Percentiles rank a stretch among this genome's conserved stretches.
phyloP scores from a whole-genome alignment of 2,888 invertebrate genomes.

The Cremastobaeus sp. region DNA sequence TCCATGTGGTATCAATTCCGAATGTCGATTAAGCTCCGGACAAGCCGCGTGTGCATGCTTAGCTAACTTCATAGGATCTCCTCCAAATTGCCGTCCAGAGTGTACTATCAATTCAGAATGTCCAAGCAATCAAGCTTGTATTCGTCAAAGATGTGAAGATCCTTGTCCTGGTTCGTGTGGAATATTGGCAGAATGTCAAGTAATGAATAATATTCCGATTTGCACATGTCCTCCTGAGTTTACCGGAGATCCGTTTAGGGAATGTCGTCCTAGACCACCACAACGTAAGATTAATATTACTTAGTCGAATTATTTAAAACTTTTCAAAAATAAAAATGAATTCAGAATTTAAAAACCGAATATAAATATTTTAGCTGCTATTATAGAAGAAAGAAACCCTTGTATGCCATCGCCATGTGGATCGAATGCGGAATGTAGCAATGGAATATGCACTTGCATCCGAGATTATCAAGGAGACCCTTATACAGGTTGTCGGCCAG shows the following conservation, averaged over 20 bases:
- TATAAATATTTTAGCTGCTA: constrained; percentile 16
- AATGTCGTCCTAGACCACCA: constrained; percentile 78
- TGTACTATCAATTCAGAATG: constrained; percentile 86
- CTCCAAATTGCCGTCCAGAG: constrained; percentile 90
- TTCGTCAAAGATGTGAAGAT: constrained; percentile 87
- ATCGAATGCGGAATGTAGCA: constrained; percentile 86
- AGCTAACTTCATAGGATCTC: constrained; percentile 86
- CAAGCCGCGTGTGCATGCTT: constrained; percentile 91
- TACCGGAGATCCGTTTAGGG: constrained; percentile 84
- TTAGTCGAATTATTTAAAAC: background rate
- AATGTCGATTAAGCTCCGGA: constrained; percentile 86
- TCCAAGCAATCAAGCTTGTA: constrained; percentile 85
- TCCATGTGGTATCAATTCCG: constrained; percentile 91
- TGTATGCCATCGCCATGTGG: constrained; percentile 87
- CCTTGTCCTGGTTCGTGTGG: constrained; percentile 89
- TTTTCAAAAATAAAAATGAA: background rate
- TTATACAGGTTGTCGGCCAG: constrained; percentile 85
- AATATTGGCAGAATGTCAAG: constrained; percentile 85
- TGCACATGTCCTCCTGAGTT: constrained; percentile 83
- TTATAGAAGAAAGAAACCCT: constrained; percentile 67
- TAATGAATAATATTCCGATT: constrained; percentile 85
- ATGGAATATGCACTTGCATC: constrained; percentile 87
- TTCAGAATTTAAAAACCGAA: background rate
- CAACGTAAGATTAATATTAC: constrained; percentile 24
- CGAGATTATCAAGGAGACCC: constrained; percentile 89